These are phyloP conservation scores for Elysia crispata DNA, from an alignment of 2,888 invertebrate species.

Conservation along the genomic window DNA sequence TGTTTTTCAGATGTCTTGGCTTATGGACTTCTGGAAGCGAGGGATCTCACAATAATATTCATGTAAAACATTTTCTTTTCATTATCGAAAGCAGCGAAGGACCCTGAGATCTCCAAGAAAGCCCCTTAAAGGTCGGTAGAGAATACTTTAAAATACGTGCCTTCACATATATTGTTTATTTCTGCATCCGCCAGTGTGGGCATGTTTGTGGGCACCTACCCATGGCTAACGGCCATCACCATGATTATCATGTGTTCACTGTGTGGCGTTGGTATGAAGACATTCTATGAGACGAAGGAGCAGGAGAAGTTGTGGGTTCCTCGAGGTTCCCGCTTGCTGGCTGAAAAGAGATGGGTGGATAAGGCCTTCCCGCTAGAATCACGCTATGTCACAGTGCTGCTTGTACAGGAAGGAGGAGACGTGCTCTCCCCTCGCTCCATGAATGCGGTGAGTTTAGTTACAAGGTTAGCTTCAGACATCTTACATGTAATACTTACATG, in stretches of 20 bases:
- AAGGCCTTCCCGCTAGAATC: slow-evolving; percentile 62
- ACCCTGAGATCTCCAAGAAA: too few species aligned
- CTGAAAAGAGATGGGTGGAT: slow-evolving; percentile 65
- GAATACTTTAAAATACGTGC: too few species aligned
- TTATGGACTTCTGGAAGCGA: too few species aligned
- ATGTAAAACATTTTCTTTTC: too few species aligned
- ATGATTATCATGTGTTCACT: slow-evolving; percentile 60
- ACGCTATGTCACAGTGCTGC: slow-evolving; percentile 61
- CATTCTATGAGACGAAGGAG: slow-evolving; percentile 62
- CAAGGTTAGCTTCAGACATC: too few species aligned
- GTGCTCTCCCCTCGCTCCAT: slow-evolving; percentile 59
- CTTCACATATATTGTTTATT: too few species aligned
- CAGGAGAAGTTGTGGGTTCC: slow-evolving; percentile 70
- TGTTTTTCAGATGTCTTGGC: too few species aligned
- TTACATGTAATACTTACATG: too few species aligned
- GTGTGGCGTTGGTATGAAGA: slow-evolving; percentile 66
- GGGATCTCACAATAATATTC: too few species aligned
- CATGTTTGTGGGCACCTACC: slow-evolving; percentile 61
- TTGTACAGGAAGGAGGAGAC: slow-evolving; percentile 53
- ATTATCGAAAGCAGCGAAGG: too few species aligned
- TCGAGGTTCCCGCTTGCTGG: slow-evolving; percentile 59
- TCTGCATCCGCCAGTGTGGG: slow-evolving; percentile 57
- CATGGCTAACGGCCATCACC: slow-evolving; percentile 59
- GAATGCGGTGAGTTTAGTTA: slow-evolving; percentile 63
- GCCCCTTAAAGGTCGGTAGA: too few species aligned